Conservation (phyloP, 2,888 invertebrate species). For the Brassicogethes aeneus region DNA sequence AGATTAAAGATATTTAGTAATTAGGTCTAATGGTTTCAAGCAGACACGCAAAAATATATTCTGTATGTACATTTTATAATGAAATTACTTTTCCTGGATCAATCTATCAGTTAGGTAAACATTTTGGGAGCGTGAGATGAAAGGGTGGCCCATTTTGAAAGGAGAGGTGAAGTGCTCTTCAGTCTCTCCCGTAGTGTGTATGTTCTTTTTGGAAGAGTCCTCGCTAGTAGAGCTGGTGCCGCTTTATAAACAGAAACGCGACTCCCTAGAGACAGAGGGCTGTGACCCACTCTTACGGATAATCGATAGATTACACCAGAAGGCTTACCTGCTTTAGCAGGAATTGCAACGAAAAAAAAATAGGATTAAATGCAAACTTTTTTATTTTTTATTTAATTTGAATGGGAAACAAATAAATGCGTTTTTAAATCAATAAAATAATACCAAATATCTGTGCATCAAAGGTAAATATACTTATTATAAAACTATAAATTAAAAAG, state of each 20-base stretch:
- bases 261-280: constrained; percentile 32
- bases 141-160: constrained; percentile 18
- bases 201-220: constrained; percentile 30
- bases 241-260: constrained; percentile 33
- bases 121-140: constrained; percentile 15
- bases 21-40: too few species aligned
- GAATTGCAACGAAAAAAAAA: too few species aligned
- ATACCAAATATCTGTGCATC: too few species aligned
- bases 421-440: too few species aligned
- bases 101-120: constrained; percentile 24
- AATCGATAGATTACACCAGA: constrained; percentile 31
- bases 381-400: too few species aligned
- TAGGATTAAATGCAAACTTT: too few species aligned
- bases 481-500: too few species aligned
- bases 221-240: constrained; percentile 16
- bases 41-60: too few species aligned
- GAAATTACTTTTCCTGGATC: constrained; percentile 19
- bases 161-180: constrained; percentile 13
- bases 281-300: constrained; percentile 29
- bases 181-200: constrained; percentile 26
- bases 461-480: too few species aligned
- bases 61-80: constrained; percentile 17
- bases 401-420: too few species aligned
- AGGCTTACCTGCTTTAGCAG: too few species aligned
- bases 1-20: too few species aligned